These are phyloP conservation scores for Subanguina moxae DNA, from an alignment of 1,140 invertebrate genomes.

Conservation along the genomic window DNA sequence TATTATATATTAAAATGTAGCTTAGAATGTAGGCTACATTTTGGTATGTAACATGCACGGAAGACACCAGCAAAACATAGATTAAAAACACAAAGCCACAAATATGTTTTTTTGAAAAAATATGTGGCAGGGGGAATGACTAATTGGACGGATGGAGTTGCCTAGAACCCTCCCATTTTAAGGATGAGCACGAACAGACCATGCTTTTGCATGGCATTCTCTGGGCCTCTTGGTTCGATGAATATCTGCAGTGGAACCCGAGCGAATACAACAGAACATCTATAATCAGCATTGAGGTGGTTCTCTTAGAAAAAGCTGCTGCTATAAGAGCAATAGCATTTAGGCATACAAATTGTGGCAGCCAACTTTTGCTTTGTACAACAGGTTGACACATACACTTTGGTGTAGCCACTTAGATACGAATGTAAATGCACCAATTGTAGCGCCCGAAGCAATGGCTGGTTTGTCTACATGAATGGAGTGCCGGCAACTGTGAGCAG, in stretches of 20 bases:
- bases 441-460: constrained; percentile 47
- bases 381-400: constrained; percentile 23
- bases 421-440: background rate
- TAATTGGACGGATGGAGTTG: too few species aligned
- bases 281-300: constrained; percentile 39
- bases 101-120: too few species aligned
- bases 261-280: constrained; percentile 47
- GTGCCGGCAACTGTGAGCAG: constrained; percentile 46
- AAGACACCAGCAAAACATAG: too few species aligned
- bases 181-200: constrained; percentile 56
- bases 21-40: too few species aligned
- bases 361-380: constrained; percentile 56
- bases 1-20: too few species aligned
- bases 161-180: constrained; percentile 14
- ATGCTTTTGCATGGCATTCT: constrained; percentile 53
- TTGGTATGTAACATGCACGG: too few species aligned
- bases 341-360: constrained; percentile 55
- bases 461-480: constrained; percentile 57
- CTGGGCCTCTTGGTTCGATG: constrained; percentile 52
- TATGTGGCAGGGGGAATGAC: too few species aligned
- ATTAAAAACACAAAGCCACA: too few species aligned
- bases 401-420: background rate
- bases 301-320: too few species aligned
- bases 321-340: too few species aligned
- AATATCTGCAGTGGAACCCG: constrained; percentile 53